Evolutionary conservation across 2,797 vertebrate species (phyloP).

Genomic region (Gadopsis bispinosus): DNA sequence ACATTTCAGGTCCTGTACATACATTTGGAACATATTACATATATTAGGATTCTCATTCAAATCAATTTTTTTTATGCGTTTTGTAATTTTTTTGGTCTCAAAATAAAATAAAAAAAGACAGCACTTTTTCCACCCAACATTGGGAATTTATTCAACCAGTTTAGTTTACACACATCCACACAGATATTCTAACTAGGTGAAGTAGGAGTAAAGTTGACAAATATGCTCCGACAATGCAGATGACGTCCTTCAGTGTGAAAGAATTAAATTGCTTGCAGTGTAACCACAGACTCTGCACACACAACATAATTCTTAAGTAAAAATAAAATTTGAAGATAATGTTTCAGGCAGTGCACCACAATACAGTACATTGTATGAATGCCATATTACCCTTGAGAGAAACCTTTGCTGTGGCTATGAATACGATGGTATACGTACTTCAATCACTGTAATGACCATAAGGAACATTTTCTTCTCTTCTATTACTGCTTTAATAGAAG

Average conservation of each 20-base stretch:
- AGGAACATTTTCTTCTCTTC: slow-evolving; percentile 49
- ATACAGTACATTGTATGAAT: slow-evolving; percentile 29
- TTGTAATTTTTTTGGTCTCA: not conserved
- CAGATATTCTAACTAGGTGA: not conserved
- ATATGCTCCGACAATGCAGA: not conserved
- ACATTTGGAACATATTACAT: not conserved
- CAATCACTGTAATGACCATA: slow-evolving; percentile 51
- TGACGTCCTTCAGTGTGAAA: not conserved
- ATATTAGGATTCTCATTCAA: not conserved
- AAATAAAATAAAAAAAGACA: not conserved
- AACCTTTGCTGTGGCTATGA: slow-evolving; percentile 19
- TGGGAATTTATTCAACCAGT: not conserved
- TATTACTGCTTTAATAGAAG: slow-evolving; percentile 50
- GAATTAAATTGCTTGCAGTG: not conserved
- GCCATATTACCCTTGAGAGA: slow-evolving; percentile 54
- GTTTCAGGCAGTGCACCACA: slow-evolving; percentile 16
- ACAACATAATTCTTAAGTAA: slow-evolving; percentile 5
- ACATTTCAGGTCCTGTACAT: slow-evolving; percentile 94
- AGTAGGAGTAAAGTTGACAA: not conserved
- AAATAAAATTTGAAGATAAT: too few relatives aligned
- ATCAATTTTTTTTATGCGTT: not conserved
- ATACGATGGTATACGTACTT: slow-evolving; percentile 29
- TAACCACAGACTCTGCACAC: not conserved
- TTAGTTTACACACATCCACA: not conserved
- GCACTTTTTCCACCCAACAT: not conserved